Evolutionary conservation across 1,140 invertebrate genomes (phyloP), one percentile per base, ranked within the genome.

Genomic region (Philopotamus ludificatus): DNA sequence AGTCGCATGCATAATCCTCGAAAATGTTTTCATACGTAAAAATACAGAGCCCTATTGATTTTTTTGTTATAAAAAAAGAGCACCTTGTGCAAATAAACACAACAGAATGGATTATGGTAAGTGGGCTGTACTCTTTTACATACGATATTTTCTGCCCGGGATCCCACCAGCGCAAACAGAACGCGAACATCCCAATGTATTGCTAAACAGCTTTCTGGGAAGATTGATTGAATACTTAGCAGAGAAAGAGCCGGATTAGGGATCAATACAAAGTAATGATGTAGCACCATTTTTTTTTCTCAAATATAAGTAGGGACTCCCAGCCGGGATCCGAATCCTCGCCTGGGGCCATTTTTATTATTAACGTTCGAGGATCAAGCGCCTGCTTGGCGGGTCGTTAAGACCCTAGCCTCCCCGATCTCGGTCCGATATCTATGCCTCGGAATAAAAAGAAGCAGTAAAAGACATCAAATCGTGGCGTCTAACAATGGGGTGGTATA

Each of bases 251-350:
- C n/a, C 42, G 53, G 63, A 65, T 65, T 34, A 65, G 16, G n/a
- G 50, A 18, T 58, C 53, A 65, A 49, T 65, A 57, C 42, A 42
- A 28, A 16, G 26, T 62, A 62, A 62, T 62, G 60, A 62, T 39
- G 50, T 23, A 34, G 21, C 28, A 34, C 28, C 28, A 34, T 34
- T 34, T 34, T 34, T 34, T 34, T n/a, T 34, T 34, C 28, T 12
- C 4, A 34, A 34, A 12, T 7, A 34, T 34, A 34, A 34, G 12
- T 34, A 34, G 4, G 28, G 28, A 34, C 28, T 34, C 28, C 28
- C 28, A 34, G 12, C 28, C 12, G 28, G 4, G 28, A 34, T 34
- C 12, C 28, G 28, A 34, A 34, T 34, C 28, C 28, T 34, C 28
- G 28, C 28, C 28, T 12, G 12, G 28, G 28, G 28, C 4, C 28